Base-by-base conservation (phyloP, 1,140 invertebrate species). In the Psilanteris sp. region DNA sequence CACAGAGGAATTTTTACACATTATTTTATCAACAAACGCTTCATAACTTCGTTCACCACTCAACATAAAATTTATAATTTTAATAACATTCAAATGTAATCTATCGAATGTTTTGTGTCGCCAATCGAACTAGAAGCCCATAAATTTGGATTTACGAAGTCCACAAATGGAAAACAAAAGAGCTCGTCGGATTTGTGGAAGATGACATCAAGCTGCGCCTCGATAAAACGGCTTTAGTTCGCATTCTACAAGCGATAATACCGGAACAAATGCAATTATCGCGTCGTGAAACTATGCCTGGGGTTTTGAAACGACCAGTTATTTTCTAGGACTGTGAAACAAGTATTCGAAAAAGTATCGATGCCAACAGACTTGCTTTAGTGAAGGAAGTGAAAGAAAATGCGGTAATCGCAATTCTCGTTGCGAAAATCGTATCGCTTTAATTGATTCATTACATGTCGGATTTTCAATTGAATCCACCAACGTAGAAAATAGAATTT, bases 231-330 rank as follows among this genome's bases (percentile, higher is more conserved):
- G 43, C 14, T 48, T 37, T 46, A 31, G n/a, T 15, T 4, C 29
- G 13, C 6, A 36, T 6, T 46, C 39, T 34, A 29, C 29, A 43
- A 34, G 1, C 36, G 26, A 24, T 22, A 57, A 41, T 62, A 31
- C 9, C 11, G 9, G 26, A 61, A 50, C 44, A 48, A 62, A 48
- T 11, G 15, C 34, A 62, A 62, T 57, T 57, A 43, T 57, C 10
- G 16, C 24, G 14, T 4, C 20, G 7, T 7, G n/a, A 36, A 20
- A 48, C 11, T 20, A 7, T 11, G 29, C 4, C 9, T 14, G 13
- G 13, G 32, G 20, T 26, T 37, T 37, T 11, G 6, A 14, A 54
- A 54, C 34, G 20, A 36, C 8, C 18, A 4, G 13, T 46, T 46
- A 61, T 61, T 39, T 16, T 6, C 5, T 5, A 61, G 31, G 34